Evolutionary conservation across 2,797 vertebrate species (phyloP), one percentile per base, ranked within the genome.

Genomic region (Melanotaenia nigrans): DNA sequence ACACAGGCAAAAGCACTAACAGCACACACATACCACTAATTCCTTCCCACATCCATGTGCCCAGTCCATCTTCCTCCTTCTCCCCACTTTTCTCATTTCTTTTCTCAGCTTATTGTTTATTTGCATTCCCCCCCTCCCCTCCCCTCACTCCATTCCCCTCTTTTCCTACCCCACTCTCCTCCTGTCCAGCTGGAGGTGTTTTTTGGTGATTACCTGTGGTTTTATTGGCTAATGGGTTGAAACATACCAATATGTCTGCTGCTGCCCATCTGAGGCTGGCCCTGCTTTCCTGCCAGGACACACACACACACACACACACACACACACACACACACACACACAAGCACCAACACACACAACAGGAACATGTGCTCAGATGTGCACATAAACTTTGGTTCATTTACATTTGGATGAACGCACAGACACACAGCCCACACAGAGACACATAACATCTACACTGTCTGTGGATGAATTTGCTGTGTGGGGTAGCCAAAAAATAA

Each of bases 181-280:
- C 90, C 89, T 78, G 89, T 93, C 94, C 94, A 95, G 93, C 93
- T 95, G 94, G 94, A 95, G 82, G 90, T 90, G 84, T 90, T 92
- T 92, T 92, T 93, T 93, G 92, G 89, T 94, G 92, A 95, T 94
- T 94, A 93, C 92, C 92, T 93, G 91, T 90, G 81, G 93, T 94
- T 94, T 94, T 92, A 95, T 95, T 94, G 94, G 93, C 92, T 95
- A 95, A 95, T 95, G 94, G 92, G 85, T 94, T 94, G 94, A 95
- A 95, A 94, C 94, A 94, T 90, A 95, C 93, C 94, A 95, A 94
- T 95, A 95, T 95, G 94, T 93, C 90, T 92, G 87, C 89, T 78
- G 80, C 86, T 91, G 90, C 90, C 87, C 89, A 90, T 94, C 87
- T 84, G 80, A 91, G 87, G 71, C 88, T 73, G 79, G 88, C 71